These are phyloP conservation scores for Nomada fucata DNA, from an alignment of 2,888 invertebrate species.

Conservation along the genomic window DNA sequence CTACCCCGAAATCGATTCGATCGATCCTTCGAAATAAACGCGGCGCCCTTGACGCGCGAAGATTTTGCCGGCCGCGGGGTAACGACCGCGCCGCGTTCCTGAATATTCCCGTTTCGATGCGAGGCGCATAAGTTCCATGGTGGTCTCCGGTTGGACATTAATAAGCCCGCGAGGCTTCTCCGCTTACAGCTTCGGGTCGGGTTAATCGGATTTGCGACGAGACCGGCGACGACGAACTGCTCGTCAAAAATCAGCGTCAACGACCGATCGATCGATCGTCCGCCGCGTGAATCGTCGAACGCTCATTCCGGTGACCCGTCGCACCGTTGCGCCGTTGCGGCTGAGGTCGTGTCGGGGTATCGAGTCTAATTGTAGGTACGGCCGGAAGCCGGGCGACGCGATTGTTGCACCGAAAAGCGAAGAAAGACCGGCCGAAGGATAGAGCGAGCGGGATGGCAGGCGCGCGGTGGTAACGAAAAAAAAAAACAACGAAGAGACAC, in stretches of 20 bases:
- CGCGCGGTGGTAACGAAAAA: neutral
- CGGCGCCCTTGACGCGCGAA: too few relatives aligned
- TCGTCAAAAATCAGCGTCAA: conserved; percentile 49
- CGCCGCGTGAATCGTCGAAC: conserved; percentile 41
- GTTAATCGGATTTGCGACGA: conserved; percentile 67
- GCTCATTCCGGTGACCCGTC: conserved; percentile 31
- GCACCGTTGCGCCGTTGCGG: neutral
- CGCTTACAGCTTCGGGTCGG: conserved; percentile 58
- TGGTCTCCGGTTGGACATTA: conserved; percentile 56
- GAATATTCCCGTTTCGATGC: conserved; percentile 19
- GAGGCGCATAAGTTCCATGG: neutral
- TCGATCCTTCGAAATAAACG: too few relatives aligned
- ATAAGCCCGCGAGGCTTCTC: conserved; percentile 65
- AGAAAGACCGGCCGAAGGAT: neutral
- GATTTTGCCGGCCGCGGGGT: too few relatives aligned
- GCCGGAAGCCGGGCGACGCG: neutral
- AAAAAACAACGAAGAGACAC: neutral
- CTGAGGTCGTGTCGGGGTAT: neutral
- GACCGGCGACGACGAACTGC: conserved; percentile 57
- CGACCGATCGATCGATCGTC: conserved; percentile 41
- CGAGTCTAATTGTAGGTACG: neutral
- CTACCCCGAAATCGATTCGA: too few relatives aligned
- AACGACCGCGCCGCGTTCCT: neutral
- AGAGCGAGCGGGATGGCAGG: neutral
- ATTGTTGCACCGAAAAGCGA: neutral